A percentile compares a stretch with the other conserved stretches of the same genome.
Evolutionary conservation across 2,888 invertebrate genomes (phyloP).

Genomic region (Autographa gamma): DNA sequence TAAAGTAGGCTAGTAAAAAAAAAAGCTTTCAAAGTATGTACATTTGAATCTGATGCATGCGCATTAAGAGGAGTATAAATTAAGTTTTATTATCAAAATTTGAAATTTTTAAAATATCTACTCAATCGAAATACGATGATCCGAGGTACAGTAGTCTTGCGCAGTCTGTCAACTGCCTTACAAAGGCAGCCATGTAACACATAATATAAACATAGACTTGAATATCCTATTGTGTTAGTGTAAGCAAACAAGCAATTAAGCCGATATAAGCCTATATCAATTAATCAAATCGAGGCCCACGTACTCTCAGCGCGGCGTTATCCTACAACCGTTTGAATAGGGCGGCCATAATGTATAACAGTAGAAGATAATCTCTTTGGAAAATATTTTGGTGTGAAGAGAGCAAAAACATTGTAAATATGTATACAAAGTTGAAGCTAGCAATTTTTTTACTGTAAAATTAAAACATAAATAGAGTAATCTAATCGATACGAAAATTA

Average conservation of each 20-base stretch:
- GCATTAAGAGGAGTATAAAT: too few relatives aligned
- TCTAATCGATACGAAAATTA: too few relatives aligned
- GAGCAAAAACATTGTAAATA: too few relatives aligned
- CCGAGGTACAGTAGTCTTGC: not conserved
- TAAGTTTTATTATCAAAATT: too few relatives aligned
- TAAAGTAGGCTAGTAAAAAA: too few relatives aligned
- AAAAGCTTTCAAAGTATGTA: too few relatives aligned
- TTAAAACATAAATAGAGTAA: too few relatives aligned
- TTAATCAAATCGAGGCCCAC: constrained; percentile 84
- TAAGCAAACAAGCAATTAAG: constrained; percentile 82
- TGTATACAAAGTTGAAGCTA: too few relatives aligned
- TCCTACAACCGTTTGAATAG: constrained; percentile 67
- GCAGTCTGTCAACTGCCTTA: not conserved
- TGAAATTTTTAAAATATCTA: too few relatives aligned
- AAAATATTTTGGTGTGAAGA: too few relatives aligned
- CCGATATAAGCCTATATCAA: constrained; percentile 75
- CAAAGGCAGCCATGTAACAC: constrained; percentile 17
- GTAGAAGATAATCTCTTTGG: not conserved
- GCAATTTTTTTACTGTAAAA: too few relatives aligned
- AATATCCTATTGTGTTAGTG: constrained; percentile 69
- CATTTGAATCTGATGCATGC: too few relatives aligned
- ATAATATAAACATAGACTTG: constrained; percentile 49
- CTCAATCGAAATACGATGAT: not conserved
- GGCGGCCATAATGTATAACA: constrained; percentile 53
- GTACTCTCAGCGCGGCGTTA: constrained; percentile 78